Base-by-base conservation (phyloP, 2,113 vertebrate species). In the Apodemus speciosus region DNA sequence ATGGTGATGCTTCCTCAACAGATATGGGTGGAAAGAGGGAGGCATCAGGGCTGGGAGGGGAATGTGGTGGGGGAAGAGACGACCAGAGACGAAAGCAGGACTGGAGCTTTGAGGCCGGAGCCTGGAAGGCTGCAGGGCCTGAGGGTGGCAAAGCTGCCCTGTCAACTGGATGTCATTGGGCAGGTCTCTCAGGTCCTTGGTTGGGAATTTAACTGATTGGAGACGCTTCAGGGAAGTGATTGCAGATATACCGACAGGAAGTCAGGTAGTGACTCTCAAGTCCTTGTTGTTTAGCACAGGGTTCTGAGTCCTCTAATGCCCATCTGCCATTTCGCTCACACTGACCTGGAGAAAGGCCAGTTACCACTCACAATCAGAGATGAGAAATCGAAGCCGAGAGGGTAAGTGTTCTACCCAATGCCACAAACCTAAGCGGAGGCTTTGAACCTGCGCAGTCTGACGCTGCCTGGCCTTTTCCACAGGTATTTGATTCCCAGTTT, bases 361-460 rank as follows among this genome's bases (percentile, higher is more conserved):
- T 58, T 18, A 46, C 51, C 62, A 69, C 73, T 43, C 66, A 30
- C 6, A 80, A 46, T 77, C 49, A 40, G 43, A 83, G 53, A 46
- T 6, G 38, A 86, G 43, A 73, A 76, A 35, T 9, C 2, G 27
- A 85, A 87, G 93, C 80, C 51, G 32, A 88, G 93, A 89, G 20
- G 38, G 38, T 89, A 46, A 66, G 23, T 13, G 3, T n/a, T 38
- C 46, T 13, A 38, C 15, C n/a, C 38, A 46, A 60, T 3, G 25
- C 53, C 91, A 86, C 85, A 85, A 64, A 95, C 89, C 64, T 27
- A 71, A 53, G 71, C 76, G 69, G 49, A 86, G 32, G 16, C 49
- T 73, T 64, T 64, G 73, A 79, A 84, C 23, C 23, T 64, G 79
- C 66, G 40, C 5, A 10, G 7, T 32, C 51, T 15, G 38, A 80